Evolutionary conservation across 2,888 invertebrate species (phyloP).

Genomic region (Sarcophaga subvicina): DNA sequence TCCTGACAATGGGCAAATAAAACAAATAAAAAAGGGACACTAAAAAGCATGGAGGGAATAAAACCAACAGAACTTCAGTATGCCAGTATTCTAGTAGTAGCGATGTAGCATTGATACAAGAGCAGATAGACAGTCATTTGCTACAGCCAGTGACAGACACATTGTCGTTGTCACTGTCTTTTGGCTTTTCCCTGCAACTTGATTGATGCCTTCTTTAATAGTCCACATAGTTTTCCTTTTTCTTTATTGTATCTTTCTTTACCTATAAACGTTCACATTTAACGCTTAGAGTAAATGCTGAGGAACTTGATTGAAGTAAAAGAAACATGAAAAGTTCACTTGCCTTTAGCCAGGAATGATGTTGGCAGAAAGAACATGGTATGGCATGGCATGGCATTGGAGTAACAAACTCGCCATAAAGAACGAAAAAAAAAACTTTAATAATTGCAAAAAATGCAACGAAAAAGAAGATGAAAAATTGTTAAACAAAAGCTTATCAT

Average conservation of each 20-base stretch:
- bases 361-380: background rate
- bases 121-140: background rate
- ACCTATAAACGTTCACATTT: slow-evolving; percentile 29
- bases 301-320: background rate
- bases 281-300: slow-evolving; percentile 19
- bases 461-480: slow-evolving; percentile 46
- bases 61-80: background rate
- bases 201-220: slow-evolving; percentile 31
- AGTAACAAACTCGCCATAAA: background rate
- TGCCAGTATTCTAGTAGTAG: background rate
- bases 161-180: slow-evolving; percentile 19
- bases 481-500: slow-evolving; percentile 57
- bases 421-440: slow-evolving; percentile 8
- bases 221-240: background rate
- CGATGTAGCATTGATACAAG: no score
- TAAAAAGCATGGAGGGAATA: background rate
- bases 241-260: background rate
- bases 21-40: slow-evolving; percentile 7
- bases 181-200: background rate
- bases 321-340: slow-evolving; percentile 10
- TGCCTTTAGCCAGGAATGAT: slow-evolving; percentile 51
- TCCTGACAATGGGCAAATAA: slow-evolving; percentile 6
- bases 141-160: slow-evolving; percentile 5
- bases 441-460: slow-evolving; percentile 31
- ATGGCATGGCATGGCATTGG: slow-evolving; percentile 9